Evolutionary conservation across 2,888 invertebrate genomes (phyloP).

Genomic region (Lycocerus yunnanus): DNA sequence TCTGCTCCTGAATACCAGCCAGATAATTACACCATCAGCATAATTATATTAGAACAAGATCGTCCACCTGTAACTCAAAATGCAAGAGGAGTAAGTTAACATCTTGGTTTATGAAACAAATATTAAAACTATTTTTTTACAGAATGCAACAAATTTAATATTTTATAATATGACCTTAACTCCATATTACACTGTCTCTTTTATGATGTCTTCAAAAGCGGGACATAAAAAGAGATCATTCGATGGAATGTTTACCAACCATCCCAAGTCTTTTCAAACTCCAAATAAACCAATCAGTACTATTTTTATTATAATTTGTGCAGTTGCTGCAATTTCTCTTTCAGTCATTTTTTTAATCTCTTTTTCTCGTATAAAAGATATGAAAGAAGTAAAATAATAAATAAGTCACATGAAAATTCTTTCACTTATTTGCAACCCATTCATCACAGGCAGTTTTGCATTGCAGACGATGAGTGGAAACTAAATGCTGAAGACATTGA

Average conservation of each 20-base stretch:
- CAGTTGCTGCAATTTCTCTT: not conserved
- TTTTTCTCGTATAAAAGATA: not conserved
- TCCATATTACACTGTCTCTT: not conserved
- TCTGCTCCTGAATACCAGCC: constrained; percentile 54
- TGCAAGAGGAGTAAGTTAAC: constrained; percentile 50
- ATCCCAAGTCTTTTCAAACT: not conserved
- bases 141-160: constrained; percentile 46
- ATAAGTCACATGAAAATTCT: constrained; percentile 37
- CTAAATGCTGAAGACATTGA: constrained; percentile 64
- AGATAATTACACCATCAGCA: constrained; percentile 55
- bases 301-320: not conserved
- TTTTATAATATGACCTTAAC: constrained; percentile 43
- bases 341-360: not conserved
- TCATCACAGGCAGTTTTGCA: constrained; percentile 24
- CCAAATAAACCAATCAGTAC: not conserved
- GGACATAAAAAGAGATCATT: not conserved
- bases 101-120: not conserved
- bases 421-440: constrained; percentile 32
- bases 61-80: constrained; percentile 27
- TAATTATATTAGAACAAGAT: constrained; percentile 20
- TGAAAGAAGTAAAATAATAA: constrained; percentile 9
- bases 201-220: not conserved
- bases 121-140: constrained; percentile 28
- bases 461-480: constrained; percentile 67
- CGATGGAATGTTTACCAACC: not conserved